phyloP scores from a whole-genome alignment of 1,140 invertebrate genomes.

The Luehdorfia chinensis region DNA sequence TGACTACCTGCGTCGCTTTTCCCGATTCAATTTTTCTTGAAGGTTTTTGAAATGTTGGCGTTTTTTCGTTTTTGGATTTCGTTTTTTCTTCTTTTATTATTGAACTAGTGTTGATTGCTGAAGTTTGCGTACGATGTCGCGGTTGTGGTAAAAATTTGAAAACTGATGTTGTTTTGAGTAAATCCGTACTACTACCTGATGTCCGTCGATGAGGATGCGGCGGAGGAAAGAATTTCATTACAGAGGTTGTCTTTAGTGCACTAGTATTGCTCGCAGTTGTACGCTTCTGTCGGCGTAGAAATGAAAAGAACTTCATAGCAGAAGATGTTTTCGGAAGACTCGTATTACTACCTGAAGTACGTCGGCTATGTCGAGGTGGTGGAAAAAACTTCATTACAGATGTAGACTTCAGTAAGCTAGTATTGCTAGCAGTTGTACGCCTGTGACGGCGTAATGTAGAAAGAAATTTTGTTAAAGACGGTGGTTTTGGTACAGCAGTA shows the following conservation, averaged over 20 bases:
- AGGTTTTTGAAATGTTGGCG: constrained; percentile 3
- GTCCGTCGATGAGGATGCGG: neutral
- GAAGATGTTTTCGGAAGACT: neutral
- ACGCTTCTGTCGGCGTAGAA: no score
- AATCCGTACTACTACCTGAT: neutral
- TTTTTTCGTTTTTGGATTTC: no score
- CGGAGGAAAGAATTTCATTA: neutral
- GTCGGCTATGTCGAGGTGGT: neutral
- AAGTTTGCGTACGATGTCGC: no score
- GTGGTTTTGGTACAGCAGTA: neutral
- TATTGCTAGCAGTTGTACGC: neutral
- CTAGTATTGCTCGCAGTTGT: no score
- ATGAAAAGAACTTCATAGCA: no score
- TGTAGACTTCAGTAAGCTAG: neutral
- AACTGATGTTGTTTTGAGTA: neutral
- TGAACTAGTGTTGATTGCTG: no score
- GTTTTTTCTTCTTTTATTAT: no score
- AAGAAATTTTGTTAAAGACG: neutral
- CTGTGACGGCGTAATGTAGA: no score
- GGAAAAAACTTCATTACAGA: neutral
- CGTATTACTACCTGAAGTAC: neutral
- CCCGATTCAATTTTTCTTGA: neutral
- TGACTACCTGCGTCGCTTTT: neutral
- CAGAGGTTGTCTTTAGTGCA: no score
- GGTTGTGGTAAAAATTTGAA: no score